Evolutionary conservation across 2,888 invertebrate species (phyloP).

Genomic region (Endotricha flammealis): DNA sequence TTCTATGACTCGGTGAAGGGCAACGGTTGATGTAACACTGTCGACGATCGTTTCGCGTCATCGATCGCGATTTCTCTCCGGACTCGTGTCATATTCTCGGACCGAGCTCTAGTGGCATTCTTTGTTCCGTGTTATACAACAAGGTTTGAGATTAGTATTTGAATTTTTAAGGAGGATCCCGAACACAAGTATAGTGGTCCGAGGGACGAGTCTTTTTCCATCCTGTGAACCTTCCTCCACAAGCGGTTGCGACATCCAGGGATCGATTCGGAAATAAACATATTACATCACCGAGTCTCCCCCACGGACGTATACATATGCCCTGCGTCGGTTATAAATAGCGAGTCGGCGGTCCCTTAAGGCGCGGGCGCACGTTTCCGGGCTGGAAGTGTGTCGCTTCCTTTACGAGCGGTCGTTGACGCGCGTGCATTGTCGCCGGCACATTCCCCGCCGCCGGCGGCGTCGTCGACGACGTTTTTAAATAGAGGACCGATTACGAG

Average conservation of each 20-base stretch:
- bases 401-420: conserved; percentile 74
- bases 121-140: background rate
- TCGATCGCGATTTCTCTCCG: conserved; percentile 22
- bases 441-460: conserved; percentile 64
- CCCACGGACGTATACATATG: conserved; percentile 38
- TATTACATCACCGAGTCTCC: conserved; percentile 58
- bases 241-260: conserved; percentile 27
- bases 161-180: too few relatives aligned
- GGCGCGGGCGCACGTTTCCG: conserved; percentile 73
- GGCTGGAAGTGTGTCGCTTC: conserved; percentile 77
- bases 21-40: conserved; percentile 17
- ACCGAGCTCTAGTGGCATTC: too few relatives aligned
- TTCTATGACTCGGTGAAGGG: conserved; percentile 23
- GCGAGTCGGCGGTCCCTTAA: conserved; percentile 64
- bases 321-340: conserved; percentile 65
- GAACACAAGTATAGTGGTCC: too few relatives aligned
- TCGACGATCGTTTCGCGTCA: conserved; percentile 25
- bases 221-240: too few relatives aligned
- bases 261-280: conserved; percentile 47
- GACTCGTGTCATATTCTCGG: conserved; percentile 10
- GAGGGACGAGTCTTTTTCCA: too few relatives aligned
- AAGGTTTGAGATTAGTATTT: background rate
- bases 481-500: conserved; percentile 73
- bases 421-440: conserved; percentile 65
- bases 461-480: conserved; percentile 69